Conservation (phyloP, 2,113 vertebrate genomes). For the Machaerirhynchus nigripectus region DNA sequence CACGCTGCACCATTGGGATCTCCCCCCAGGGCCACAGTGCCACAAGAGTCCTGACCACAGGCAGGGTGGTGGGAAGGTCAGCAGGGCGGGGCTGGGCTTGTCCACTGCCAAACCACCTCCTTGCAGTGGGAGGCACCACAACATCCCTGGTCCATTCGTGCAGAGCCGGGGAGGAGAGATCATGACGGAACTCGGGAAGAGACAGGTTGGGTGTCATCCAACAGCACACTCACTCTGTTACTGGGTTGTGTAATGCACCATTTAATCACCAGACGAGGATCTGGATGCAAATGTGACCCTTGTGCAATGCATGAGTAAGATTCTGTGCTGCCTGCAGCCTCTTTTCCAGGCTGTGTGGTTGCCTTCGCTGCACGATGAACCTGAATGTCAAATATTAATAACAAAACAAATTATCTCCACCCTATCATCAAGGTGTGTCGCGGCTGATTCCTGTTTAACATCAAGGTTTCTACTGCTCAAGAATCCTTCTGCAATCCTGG, state of each 20-base stretch:
- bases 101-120: neutral
- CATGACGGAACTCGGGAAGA: neutral
- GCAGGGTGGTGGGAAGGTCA: neutral
- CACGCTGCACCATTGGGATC: neutral
- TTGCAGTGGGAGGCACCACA: fast-evolving
- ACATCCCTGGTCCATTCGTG: fast-evolving
- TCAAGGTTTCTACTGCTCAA: slow-evolving; percentile 56
- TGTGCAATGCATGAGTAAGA: slow-evolving; percentile 65
- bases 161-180: neutral
- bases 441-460: slow-evolving; percentile 15
- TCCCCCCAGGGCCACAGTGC: slow-evolving; percentile 1
- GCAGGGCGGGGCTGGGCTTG: neutral
- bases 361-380: slow-evolving; percentile 40
- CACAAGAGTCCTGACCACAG: slow-evolving; percentile 27
- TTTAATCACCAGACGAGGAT: slow-evolving; percentile 47
- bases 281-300: slow-evolving; percentile 56
- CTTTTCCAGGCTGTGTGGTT: slow-evolving; percentile 25
- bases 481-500: slow-evolving; percentile 17
- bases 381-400: slow-evolving; percentile 47
- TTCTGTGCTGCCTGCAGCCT: slow-evolving; percentile 42
- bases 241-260: slow-evolving; percentile 49
- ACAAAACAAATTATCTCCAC: slow-evolving; percentile 66
- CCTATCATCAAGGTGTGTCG: slow-evolving; percentile 68
- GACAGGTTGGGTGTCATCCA: neutral
- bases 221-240: neutral